Conservation (phyloP, 1,140 invertebrate genomes). For the Neodiprion virginianus region DNA sequence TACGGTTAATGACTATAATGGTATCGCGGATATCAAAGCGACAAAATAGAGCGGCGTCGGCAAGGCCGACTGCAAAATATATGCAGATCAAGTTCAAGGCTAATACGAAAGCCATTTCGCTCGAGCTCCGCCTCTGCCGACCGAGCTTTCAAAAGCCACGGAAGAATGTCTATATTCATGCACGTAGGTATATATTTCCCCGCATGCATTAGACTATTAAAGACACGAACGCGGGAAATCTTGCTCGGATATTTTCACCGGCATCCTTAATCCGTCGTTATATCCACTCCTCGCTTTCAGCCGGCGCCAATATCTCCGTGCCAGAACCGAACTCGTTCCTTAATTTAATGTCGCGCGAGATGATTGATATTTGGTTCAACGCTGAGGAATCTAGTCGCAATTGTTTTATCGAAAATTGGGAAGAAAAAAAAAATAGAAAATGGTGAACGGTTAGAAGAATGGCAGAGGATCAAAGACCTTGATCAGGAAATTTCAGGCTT, state of each 20-base stretch:
- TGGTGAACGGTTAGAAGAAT: too few species aligned
- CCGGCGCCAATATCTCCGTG: neutral
- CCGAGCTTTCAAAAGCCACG: neutral
- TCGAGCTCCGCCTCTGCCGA: neutral
- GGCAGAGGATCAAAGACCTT: too few species aligned
- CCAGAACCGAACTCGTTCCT: too few species aligned
- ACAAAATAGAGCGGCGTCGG: neutral
- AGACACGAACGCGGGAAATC: neutral
- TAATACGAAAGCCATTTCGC: neutral
- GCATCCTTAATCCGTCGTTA: too few species aligned
- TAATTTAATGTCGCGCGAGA: too few species aligned
- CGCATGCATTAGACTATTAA: conserved; percentile 3
- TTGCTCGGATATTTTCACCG: too few species aligned
- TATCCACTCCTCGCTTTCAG: neutral
- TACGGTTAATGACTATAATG: neutral
- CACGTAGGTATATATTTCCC: neutral
- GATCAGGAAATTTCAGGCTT: too few species aligned
- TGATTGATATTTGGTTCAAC: neutral
- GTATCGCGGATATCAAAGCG: neutral
- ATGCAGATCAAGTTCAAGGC: neutral
- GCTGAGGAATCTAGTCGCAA: neutral
- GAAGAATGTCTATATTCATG: too few species aligned
- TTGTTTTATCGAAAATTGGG: neutral
- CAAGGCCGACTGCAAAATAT: neutral
- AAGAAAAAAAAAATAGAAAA: too few species aligned